Evolutionary conservation across 2,888 invertebrate genomes (phyloP), one percentile per base, ranked within the genome.

Genomic region (Aleiodes leptofemur): DNA sequence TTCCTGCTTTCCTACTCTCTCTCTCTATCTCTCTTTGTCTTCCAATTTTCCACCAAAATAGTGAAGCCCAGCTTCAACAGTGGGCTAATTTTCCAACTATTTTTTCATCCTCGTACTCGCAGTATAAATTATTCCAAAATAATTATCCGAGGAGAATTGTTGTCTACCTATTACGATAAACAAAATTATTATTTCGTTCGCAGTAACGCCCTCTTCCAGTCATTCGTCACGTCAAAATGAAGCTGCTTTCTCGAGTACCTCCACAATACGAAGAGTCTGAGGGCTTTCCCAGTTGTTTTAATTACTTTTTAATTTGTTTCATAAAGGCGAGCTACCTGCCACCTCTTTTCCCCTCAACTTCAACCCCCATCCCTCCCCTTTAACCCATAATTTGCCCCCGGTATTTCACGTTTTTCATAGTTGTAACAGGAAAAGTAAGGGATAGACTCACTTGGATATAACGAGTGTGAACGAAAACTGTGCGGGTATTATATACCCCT

Each of bases 301-400:
- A 86, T 86, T 86, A 86, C 82, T 86, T 86, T 86, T 86, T 86
- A 86, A 86, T 86, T 86, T 86, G 85, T 86, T 86, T 82, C 82
- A 77, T 84, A 85, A 86, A 81, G 83, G 81, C 81, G 80, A 79
- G 79, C 80, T 80, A 80, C 82, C 69, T 69, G 64, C 66, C 73
- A 74, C 64, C 73, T 55, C 71, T 74, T 74, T 71, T 72, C 74
- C 50, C 57, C 56, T 31, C 73, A 73, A 61, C 23, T 66, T 72
- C 59, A 50, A 29, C 70, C 66, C 11, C 34, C 38, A 50, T 59
- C 69, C 38, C 16, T 56, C 23, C 57, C 69, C 50, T 59, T 56
- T 77, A 59, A 59, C 71, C 73, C 57, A 71, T 74, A 74, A 74
- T 74, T 74, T 64, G 70, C 66, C 34, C 70, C 9, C 38, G 64